Conservation (phyloP, 2,113 vertebrate genomes). For the Hoplias malabaricus region DNA sequence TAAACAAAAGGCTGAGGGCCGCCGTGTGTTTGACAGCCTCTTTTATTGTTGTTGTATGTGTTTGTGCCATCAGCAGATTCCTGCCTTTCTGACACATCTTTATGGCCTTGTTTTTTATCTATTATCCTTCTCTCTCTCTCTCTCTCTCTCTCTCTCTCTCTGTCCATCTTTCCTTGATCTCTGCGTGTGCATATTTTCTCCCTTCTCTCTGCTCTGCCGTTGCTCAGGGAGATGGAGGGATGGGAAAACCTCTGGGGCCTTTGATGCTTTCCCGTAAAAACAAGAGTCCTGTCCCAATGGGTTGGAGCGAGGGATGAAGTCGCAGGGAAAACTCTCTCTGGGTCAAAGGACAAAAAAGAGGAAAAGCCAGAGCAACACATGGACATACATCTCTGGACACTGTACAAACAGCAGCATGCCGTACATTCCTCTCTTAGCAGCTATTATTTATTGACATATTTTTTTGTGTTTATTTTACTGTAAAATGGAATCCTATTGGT, state of each 20-base stretch:
- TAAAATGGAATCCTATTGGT: too few relatives aligned
- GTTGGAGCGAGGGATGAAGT: constrained; percentile 36
- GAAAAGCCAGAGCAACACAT: constrained; percentile 3
- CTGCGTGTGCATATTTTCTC: constrained; percentile 48
- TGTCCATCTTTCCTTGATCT: not conserved
- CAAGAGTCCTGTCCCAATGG: constrained; percentile 53
- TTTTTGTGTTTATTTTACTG: too few relatives aligned
- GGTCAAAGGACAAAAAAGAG: constrained; percentile 46
- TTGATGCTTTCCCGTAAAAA: constrained; percentile 61
- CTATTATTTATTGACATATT: too few relatives aligned
- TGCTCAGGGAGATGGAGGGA: constrained; percentile 48
- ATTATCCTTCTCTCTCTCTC: constrained; percentile 53
- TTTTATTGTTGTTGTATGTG: constrained; percentile 67
- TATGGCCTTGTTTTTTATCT: constrained; percentile 69
- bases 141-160: not conserved
- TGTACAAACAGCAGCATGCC: too few relatives aligned
- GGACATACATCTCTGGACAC: too few relatives aligned
- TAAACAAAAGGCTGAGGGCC: constrained; percentile 64
- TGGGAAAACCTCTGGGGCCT: constrained; percentile 56
- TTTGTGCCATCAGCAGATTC: constrained; percentile 81
- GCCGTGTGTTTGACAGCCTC: constrained; percentile 68
- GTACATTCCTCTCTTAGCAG: too few relatives aligned
- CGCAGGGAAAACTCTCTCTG: not conserved
- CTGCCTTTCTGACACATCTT: constrained; percentile 69
- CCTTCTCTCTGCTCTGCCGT: constrained; percentile 20